These are phyloP conservation scores for Macroramphosus scolopax DNA, from an alignment of 2,797 vertebrate genomes.

Conservation along the genomic window DNA sequence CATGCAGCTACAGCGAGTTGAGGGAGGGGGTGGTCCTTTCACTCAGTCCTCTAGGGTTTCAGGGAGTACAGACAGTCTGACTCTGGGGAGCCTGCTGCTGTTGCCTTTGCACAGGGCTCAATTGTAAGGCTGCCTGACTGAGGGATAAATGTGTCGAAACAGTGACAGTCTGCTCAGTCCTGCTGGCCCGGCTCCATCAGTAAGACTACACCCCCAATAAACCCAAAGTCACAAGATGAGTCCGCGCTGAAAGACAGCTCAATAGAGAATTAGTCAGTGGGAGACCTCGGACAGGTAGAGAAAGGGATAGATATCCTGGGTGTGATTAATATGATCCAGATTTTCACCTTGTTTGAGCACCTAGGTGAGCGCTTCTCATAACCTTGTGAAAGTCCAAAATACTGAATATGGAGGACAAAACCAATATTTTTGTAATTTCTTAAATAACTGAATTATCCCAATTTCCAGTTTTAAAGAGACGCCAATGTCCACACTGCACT, in stretches of 20 bases:
- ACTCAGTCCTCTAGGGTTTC: constrained; percentile 77
- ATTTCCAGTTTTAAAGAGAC: no score
- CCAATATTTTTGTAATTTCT: background rate
- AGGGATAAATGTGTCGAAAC: constrained; percentile 67
- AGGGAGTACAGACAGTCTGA: constrained; percentile 70
- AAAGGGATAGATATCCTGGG: constrained; percentile 47
- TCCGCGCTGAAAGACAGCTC: constrained; percentile 56
- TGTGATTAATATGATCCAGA: constrained; percentile 73
- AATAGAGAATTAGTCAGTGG: constrained; percentile 62
- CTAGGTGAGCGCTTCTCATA: constrained; percentile 34
- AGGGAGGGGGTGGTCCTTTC: constrained; percentile 74
- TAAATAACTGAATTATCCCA: no score
- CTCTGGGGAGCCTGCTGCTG: constrained; percentile 66
- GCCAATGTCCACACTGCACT: background rate
- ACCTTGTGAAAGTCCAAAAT: constrained; percentile 1
- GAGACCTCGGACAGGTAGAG: constrained; percentile 48
- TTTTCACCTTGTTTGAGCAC: constrained; percentile 58
- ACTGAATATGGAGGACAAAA: background rate
- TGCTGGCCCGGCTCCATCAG: constrained; percentile 47
- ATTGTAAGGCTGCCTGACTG: constrained; percentile 67
- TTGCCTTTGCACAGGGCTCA: constrained; percentile 72
- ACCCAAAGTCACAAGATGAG: constrained; percentile 64
- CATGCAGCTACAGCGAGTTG: constrained; percentile 69
- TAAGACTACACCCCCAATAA: constrained; percentile 71
- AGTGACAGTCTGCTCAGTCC: constrained; percentile 67